These are phyloP conservation scores for Botia kubotai DNA, from an alignment of 2,797 vertebrate species.

Conservation along the genomic window DNA sequence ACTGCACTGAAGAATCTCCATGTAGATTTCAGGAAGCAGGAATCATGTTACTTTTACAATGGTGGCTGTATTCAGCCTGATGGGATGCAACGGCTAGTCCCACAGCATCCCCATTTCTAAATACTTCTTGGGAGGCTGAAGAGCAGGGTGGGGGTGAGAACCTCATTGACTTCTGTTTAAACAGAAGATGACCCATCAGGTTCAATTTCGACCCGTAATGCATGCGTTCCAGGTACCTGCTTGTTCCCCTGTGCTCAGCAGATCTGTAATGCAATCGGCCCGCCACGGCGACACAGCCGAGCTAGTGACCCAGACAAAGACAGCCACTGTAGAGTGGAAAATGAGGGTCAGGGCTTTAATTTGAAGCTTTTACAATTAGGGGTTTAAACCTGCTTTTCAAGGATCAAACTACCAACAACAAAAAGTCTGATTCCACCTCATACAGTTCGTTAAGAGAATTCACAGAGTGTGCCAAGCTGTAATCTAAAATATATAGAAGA, in stretches of 20 bases:
- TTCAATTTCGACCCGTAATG: conserved; percentile 51
- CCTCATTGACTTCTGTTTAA: conserved; percentile 56
- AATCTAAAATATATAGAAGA: no score
- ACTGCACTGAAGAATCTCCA: conserved; percentile 45
- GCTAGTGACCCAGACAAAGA: conserved; percentile 53
- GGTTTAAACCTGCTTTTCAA: no score
- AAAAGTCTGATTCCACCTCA: no score
- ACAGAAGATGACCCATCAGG: conserved; percentile 42
- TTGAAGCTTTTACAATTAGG: background rate
- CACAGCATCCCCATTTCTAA: conserved; percentile 11
- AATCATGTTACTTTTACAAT: conserved; percentile 46
- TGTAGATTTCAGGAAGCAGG: conserved; percentile 28
- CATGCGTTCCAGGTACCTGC: conserved; percentile 45
- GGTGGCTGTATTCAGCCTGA: conserved; percentile 38
- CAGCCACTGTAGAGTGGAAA: conserved; percentile 39
- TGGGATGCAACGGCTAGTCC: conserved; percentile 9
- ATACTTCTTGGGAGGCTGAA: conserved; percentile 25
- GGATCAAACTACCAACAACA: background rate
- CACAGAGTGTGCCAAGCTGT: no score
- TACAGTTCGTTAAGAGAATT: no score
- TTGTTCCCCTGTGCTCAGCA: conserved; percentile 31
- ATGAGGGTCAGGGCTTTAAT: conserved; percentile 15
- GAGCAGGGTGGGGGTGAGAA: conserved; percentile 56
- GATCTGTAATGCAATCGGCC: conserved; percentile 48
- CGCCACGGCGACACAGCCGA: conserved; percentile 10